Evolutionary conservation across 2,797 vertebrate species (phyloP), one percentile per base, ranked within the genome.

Genomic region (Typhlichthys subterraneus): DNA sequence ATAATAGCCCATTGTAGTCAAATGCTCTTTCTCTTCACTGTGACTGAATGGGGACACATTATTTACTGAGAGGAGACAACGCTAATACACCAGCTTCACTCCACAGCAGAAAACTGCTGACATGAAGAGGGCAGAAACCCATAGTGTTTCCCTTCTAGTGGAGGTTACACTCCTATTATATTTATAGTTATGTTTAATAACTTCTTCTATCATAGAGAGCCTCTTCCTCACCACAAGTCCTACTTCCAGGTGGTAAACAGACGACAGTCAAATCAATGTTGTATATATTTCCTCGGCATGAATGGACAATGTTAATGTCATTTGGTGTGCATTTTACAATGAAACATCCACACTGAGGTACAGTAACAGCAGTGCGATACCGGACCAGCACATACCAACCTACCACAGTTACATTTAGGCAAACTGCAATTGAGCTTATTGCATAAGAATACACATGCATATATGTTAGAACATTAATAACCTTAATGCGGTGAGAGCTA

Each of bases 1-100:
- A 94, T 94, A 94, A 94, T 94, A 94, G 92, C 92, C 93, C 90
- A 94, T 94, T 94, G 93, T 94, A 94, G 93, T 94, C 92, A 94
- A 94, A 94, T 93, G 91, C 90, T 94, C 91, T 91, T 91, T 91
- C 92, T 93, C 90, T 88, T 91, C 87, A 87, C 86, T 67, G 74
- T 92, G 93, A 94, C 93, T 92, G 93, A 94, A 94, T 94, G 92
- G 92, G 93, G 93, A 92, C 93, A 85, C 91, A 85, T 91, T 94
- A 92, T 94, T 94, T 94, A 94, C 92, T 66, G 84, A 91, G 91
- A 90, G 82, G 83, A 92, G 91, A 93, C 91, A 92, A 88, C 84
- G 75, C 87, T 91, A 91, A 93, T 88, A 86, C 79, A 75, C 78
- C 66, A 57, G 72, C 73, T 73, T 71, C 75, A 73, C 67, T 79